Conservation (phyloP, 2,113 vertebrate species). For the Argyrosomus japonicus region DNA sequence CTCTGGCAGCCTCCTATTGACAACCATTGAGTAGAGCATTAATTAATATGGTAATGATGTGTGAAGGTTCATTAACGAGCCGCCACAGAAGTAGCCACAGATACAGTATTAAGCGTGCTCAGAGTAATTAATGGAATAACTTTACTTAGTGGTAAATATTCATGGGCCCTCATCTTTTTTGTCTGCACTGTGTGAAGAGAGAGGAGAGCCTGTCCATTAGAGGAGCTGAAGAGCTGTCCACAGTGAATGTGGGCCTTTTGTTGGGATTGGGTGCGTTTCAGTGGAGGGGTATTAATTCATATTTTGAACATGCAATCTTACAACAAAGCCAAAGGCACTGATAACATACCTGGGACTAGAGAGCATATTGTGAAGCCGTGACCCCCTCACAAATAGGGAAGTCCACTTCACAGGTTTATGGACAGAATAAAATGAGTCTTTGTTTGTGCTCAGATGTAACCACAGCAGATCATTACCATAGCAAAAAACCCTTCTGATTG, state of each 20-base stretch:
- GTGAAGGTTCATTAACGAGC: constrained; percentile 82
- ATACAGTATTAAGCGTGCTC: constrained; percentile 80
- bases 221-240: constrained; percentile 82
- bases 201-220: constrained; percentile 85
- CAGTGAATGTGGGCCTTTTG: constrained; percentile 82
- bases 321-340: constrained; percentile 77
- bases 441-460: constrained; percentile 60
- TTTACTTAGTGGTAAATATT: constrained; percentile 86
- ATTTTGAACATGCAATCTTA: constrained; percentile 77
- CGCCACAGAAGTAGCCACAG: constrained; percentile 80
- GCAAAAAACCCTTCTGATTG: constrained; percentile 64
- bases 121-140: constrained; percentile 87
- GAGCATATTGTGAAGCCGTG: constrained; percentile 68
- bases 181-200: constrained; percentile 76
- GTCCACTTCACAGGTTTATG: constrained; percentile 75
- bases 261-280: constrained; percentile 82
- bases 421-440: constrained; percentile 71
- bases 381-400: constrained; percentile 67
- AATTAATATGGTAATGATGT: constrained; percentile 86
- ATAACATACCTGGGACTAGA: constrained; percentile 75
- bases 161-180: constrained; percentile 81
- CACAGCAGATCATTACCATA: constrained; percentile 64
- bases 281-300: constrained; percentile 81
- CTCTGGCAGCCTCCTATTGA: constrained; percentile 77
- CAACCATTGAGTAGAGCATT: constrained; percentile 77